phyloP scores from a whole-genome alignment of 2,113 vertebrate species.

The Clarias macrocephalus region DNA sequence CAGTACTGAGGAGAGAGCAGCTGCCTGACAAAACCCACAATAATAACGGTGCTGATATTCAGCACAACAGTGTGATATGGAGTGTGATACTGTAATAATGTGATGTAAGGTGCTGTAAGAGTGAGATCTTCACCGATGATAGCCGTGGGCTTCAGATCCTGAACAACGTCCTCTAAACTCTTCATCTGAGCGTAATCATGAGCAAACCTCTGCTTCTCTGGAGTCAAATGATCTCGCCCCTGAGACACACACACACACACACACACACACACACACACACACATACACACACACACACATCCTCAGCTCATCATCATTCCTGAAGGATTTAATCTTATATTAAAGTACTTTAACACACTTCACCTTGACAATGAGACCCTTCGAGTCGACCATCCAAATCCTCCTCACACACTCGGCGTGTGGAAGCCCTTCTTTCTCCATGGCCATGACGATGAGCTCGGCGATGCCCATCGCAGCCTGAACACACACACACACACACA shows the following conservation, averaged over 20 bases:
- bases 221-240: slow-evolving; percentile 85
- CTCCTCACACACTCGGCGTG: slow-evolving; percentile 77
- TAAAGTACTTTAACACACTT: neutral
- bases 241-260: slow-evolving; percentile 57
- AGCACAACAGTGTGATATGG: no score
- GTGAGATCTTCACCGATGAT: slow-evolving; percentile 83
- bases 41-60: no score
- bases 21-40: no score
- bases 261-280: slow-evolving; percentile 5
- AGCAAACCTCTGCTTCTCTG: slow-evolving; percentile 87
- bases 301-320: neutral
- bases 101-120: neutral
- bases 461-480: slow-evolving; percentile 97
- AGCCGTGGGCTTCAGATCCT: slow-evolving; percentile 84
- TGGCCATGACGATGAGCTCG: slow-evolving; percentile 89
- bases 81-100: no score
- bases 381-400: slow-evolving; percentile 99
- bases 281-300: neutral
- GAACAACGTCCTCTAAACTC: slow-evolving; percentile 83
- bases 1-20: no score
- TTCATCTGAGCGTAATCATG: slow-evolving; percentile 86
- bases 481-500: slow-evolving; percentile 34
- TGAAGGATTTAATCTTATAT: neutral
- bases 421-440: slow-evolving; percentile 88
- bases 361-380: slow-evolving; percentile 96